A percentile compares a stretch with the other conserved stretches of the same genome.
These are phyloP conservation scores for Lathamus discolor DNA, from an alignment of 2,113 vertebrate species.

Conservation along the genomic window DNA sequence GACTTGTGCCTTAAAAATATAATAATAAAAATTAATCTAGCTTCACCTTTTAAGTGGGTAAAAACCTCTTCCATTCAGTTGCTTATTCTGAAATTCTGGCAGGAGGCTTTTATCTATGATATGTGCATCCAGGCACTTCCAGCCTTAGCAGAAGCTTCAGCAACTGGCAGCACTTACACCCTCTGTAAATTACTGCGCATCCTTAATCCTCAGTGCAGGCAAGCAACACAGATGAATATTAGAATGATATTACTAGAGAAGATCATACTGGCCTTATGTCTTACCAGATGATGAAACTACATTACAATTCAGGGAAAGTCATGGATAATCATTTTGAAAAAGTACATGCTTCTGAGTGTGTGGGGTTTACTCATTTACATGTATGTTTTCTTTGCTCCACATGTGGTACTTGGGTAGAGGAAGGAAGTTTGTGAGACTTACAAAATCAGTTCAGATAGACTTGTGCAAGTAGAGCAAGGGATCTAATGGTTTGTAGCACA, in stretches of 20 bases:
- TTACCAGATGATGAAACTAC: background rate
- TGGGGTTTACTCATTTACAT: accelerated
- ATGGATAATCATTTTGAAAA: background rate
- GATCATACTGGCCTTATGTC: background rate
- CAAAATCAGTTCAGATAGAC: background rate
- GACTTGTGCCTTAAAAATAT: background rate
- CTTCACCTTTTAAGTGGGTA: background rate
- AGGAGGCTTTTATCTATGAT: background rate
- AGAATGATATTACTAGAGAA: background rate
- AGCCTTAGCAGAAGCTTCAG: background rate
- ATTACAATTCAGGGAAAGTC: background rate
- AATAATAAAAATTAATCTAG: background rate
- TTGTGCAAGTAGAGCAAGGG: background rate
- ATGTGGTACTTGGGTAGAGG: background rate
- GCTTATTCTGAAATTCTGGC: background rate
- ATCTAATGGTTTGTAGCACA: background rate
- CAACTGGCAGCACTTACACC: background rate
- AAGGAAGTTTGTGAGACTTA: background rate
- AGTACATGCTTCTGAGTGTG: background rate
- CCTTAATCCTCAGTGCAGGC: background rate
- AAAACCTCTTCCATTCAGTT: background rate
- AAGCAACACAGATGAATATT: background rate
- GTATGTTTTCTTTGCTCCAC: background rate
- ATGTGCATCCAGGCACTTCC: background rate
- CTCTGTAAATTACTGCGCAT: background rate